Percentiles rank a stretch among this genome's conserved stretches.
phyloP scores from a whole-genome alignment of 53 echinoderm and acorn worm genomes.

The Paelopatides confundens region DNA sequence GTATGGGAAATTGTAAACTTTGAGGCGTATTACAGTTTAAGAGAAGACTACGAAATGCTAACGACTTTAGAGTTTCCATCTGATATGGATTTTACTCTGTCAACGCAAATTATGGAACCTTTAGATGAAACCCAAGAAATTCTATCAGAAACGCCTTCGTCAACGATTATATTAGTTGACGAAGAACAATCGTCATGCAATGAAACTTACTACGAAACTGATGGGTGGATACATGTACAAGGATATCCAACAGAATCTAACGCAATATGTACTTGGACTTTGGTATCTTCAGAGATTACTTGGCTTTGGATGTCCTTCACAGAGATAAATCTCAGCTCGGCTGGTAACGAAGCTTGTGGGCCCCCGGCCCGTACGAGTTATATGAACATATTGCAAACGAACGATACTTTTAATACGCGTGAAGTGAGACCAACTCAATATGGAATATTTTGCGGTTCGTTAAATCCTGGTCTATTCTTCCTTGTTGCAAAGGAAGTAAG shows the following conservation, averaged over 20 bases:
- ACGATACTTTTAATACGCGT: neutral
- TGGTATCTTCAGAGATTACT: neutral
- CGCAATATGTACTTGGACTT: neutral
- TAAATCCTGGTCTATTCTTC: neutral
- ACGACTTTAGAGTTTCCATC: neutral
- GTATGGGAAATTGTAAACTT: neutral
- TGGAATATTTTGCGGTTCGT: slow-evolving; percentile 7
- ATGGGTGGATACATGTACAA: neutral
- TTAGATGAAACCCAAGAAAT: neutral
- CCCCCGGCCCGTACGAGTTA: neutral
- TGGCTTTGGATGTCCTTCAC: neutral
- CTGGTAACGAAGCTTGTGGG: neutral
- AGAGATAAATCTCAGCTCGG: neutral
- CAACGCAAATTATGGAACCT: neutral
- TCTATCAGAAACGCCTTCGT: no score
- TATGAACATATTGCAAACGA: neutral
- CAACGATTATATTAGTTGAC: no score
- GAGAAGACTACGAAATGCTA: neutral
- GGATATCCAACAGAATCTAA: neutral
- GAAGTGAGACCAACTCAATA: neutral
- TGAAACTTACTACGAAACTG: neutral
- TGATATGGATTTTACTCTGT: neutral
- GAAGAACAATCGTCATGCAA: neutral
- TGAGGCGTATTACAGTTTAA: neutral
- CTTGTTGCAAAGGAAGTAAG: slow-evolving; percentile 12